Evolutionary conservation across 2,797 vertebrate species (phyloP), one percentile per base, ranked within the genome.

Genomic region (Premnoplex brunnescens): DNA sequence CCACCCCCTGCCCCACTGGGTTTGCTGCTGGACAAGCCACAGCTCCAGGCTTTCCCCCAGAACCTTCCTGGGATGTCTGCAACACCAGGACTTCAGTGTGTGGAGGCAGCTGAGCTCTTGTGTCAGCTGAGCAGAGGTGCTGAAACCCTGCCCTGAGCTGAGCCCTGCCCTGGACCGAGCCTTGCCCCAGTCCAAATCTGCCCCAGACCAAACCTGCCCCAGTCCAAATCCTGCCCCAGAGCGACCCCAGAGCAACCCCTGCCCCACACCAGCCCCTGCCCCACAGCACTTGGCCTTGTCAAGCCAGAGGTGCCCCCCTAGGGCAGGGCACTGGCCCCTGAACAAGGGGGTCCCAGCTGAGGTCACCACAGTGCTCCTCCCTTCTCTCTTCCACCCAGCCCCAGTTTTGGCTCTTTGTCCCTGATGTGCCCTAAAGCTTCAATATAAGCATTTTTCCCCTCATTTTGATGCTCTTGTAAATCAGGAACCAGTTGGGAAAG

Each of bases 301-400:
- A 14, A 23, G 13, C 52, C 0, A 0, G 23, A 32, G 44, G 6
- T 93, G 20, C 56, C 64, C 28, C 27, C 23, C 10, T n/a, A 3
- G 37, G 26, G 69, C 51, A 54, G 49, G 79, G 36, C 58, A 18
- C 16, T 11, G 68, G 51, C 5, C 26, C 36, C 49, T 1, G 2
- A 22, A 36, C 60, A 37, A 55, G 7, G 4, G 32, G 21, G 10
- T 54, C 39, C 60, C 66, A 37, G 20, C 43, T 37, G 52, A 43
- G 52, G 51, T 56, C 68, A 41, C 68, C 41, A 17, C 62, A 2
- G 24, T 10, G 28, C 7, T 56, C 41, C 44, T 59, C 28, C 54
- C 43, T 17, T 16, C 23, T 41, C 30, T 41, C 23, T 56, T 41
- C 39, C 30, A 7, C 51, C 34, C 54, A 23, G 44, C 36, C 34